Evolutionary conservation across 2,797 vertebrate genomes (phyloP).

Genomic region (Rhinophrynus dorsalis): DNA sequence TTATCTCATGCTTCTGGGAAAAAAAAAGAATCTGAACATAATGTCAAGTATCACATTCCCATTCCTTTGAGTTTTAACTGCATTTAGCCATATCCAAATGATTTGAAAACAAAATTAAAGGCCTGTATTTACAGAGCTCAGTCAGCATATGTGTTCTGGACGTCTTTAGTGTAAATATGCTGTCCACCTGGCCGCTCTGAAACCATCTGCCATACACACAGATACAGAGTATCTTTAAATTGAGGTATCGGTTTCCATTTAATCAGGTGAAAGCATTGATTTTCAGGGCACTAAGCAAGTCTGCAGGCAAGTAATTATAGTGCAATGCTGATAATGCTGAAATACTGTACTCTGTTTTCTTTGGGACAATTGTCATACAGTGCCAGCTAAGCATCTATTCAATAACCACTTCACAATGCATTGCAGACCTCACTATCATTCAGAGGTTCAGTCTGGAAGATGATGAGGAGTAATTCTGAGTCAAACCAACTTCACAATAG

Average conservation of each 20-base stretch:
- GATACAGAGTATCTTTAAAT: not conserved
- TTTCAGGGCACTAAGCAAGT: not conserved
- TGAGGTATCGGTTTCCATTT: slow-evolving; percentile 15
- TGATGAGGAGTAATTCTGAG: too few relatives aligned
- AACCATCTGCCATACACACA: slow-evolving; percentile 22
- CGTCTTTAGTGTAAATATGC: slow-evolving; percentile 3
- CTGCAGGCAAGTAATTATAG: not conserved
- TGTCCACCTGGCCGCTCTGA: slow-evolving; percentile 3
- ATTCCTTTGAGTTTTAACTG: slow-evolving; percentile 2
- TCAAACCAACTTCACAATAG: too few relatives aligned
- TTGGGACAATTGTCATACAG: too few relatives aligned
- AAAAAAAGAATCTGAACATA: not conserved
- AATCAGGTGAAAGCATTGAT: slow-evolving; percentile 12
- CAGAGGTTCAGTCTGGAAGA: too few relatives aligned
- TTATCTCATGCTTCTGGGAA: not conserved
- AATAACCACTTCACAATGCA: too few relatives aligned
- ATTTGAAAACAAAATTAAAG: slow-evolving; percentile 17
- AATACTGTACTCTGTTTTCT: not conserved
- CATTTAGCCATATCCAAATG: slow-evolving; percentile 22
- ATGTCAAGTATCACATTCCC: not conserved
- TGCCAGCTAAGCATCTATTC: too few relatives aligned
- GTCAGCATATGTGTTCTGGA: not conserved
- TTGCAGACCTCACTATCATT: too few relatives aligned
- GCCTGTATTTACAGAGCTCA: not conserved
- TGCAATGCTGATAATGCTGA: not conserved